Percentiles rank a stretch among this genome's conserved stretches.
Evolutionary conservation across 1,140 invertebrate species (phyloP).

Genomic region (Microplitis mediator): DNA sequence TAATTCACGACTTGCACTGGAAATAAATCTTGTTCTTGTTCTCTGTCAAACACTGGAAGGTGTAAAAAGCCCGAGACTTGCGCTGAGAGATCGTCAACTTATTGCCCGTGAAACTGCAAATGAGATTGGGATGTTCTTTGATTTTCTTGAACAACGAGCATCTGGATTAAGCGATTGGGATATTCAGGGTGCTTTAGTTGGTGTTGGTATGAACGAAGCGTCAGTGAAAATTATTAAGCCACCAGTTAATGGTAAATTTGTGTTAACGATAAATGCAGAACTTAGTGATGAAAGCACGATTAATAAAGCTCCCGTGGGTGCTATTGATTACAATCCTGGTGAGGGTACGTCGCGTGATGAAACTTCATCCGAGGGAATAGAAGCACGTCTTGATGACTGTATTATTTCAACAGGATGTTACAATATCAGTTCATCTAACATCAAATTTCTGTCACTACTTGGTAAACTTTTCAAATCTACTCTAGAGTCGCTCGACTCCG

Average conservation of each 20-base stretch:
- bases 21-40: slow-evolving; percentile 56
- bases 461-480: slow-evolving; percentile 57
- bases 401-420: slow-evolving; percentile 54
- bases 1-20: slow-evolving; percentile 55
- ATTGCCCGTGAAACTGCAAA: slow-evolving; percentile 59
- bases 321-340: slow-evolving; percentile 26
- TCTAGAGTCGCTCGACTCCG: slow-evolving; percentile 55
- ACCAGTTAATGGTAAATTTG: slow-evolving; percentile 1
- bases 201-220: slow-evolving; percentile 35
- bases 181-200: slow-evolving; percentile 45
- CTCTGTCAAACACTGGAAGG: slow-evolving; percentile 57
- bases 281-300: slow-evolving; percentile 42
- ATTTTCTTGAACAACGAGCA: slow-evolving; percentile 53
- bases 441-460: slow-evolving; percentile 51
- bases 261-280: slow-evolving; percentile 43
- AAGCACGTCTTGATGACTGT: slow-evolving; percentile 33
- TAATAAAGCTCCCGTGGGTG: slow-evolving; percentile 36
- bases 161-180: slow-evolving; percentile 31
- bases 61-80: slow-evolving; percentile 54
- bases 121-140: slow-evolving; percentile 57
- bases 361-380: neutral
- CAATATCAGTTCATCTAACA: slow-evolving; percentile 36
- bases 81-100: slow-evolving; percentile 54
- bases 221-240: slow-evolving; percentile 41
- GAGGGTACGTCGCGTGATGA: slow-evolving; percentile 11